Base-by-base conservation (phyloP, 2,888 invertebrate genomes). In the Brachypalpus laphriformis region DNA sequence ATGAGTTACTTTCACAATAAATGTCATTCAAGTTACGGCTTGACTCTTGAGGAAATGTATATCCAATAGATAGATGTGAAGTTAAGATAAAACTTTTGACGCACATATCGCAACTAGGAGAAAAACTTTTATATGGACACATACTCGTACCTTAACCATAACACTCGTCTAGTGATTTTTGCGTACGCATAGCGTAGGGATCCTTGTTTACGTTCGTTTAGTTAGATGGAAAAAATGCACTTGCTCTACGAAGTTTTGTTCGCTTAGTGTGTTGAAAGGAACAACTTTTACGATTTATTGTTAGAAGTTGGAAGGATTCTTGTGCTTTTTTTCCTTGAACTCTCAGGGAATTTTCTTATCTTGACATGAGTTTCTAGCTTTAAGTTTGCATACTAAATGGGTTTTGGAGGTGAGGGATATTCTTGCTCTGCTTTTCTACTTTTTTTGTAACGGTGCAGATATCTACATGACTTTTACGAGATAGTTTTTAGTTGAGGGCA, bases 281-380 rank as follows among this genome's bases (percentile, higher is more conserved):
- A 77, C 42, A 83, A 83, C 66, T 83, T 83, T 74, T 63, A 31
- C 61, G 74, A 83, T 83, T 83, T 78, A 83, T 83, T 83, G 78
- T 78, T 49, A 22, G 40, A 78, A 83, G 72, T 83, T 83, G 34
- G 71, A 78, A 49, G 72, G 56, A 78, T 63, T 68, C 65, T 45
- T 42, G 59, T 65, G 31, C 45, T 42, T 65, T 31, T 56, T 47
- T 56, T 37, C 18, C 42, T 34, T 37, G 40, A 68, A 34, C 54
- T 63, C 16, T 37, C 25, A 22, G 28, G 66, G 37, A 54, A 63
- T 59, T 72, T 68, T 28, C 82, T 72, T 83, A 83, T 83, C 82
- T 49, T 31, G 42, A 74, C 56, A 74, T 72, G 66, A 68, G 74
- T 78, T 83, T 72, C 61, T 57, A 51, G 71, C 56, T 82, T 42